Base-by-base conservation (phyloP, 2,797 vertebrate genomes). In the Scolopax bukidnonensis region DNA sequence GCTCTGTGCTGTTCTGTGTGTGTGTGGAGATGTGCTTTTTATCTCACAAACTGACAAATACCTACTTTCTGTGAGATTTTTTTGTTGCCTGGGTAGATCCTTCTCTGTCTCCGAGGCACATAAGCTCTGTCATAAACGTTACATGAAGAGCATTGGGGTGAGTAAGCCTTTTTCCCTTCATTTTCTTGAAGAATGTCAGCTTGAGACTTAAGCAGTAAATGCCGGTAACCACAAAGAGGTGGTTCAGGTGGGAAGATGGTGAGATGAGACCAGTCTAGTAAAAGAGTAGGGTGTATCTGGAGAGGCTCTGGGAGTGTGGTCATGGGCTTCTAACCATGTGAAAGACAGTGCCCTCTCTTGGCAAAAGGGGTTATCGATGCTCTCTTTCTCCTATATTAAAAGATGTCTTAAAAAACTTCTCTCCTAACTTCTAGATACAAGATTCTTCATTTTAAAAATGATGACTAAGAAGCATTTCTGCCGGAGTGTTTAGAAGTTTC, bases 11-110 rank as follows among this genome's bases (percentile, higher is more conserved):
- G 12, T 56, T 82, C 4, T 38, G 0, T n/a, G 11, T 67, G 11
- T 67, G 8, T 69, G 30, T 77, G 47, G 24, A 87, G n/a, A 70
- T 71, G 48, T 91, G 48, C 32, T 30, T 91, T 84, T 91, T 87
- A 50, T 89, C 78, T 89, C 78, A 60, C 51, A 80, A 30, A 20
- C 94, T 95, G 74, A 76, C 67, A 94, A 87, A 89, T 85, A 57
- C 54, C 38, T 95, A 33, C 40, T 70, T 89, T 81, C 84, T 30
- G 20, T 73, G 41, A 81, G 73, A 85, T 36, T 68, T 93, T 71
- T 91, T 77, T 85, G 64, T 93, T 93, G 32, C 53, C 61, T 81
- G 24, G 7, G 30, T 84, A 90, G 91, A 81, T 90, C 41, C 33
- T 91, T 45, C 45, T 63, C 20, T 91, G 45, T 79, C 65, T 87